Evolutionary conservation across 1,140 invertebrate genomes (phyloP).

Genomic region (Megathymus violae): DNA sequence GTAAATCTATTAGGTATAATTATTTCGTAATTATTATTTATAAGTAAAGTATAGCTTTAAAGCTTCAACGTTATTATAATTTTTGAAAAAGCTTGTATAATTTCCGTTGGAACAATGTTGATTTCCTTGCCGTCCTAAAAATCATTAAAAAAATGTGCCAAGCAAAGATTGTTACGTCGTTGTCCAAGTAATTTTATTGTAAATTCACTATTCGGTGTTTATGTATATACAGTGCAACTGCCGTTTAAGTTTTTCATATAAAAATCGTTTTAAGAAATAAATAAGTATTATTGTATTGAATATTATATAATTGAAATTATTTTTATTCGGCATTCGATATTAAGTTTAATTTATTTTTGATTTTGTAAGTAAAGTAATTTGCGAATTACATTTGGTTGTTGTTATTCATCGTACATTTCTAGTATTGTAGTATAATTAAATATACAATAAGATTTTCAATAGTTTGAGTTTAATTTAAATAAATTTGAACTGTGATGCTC

Average conservation of each 20-base stretch:
- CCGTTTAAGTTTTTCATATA: constrained; percentile 15
- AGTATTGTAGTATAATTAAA: no score
- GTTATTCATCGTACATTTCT: constrained; percentile 37
- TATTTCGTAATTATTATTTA: background rate
- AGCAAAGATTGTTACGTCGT: constrained; percentile 47
- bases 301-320: constrained; percentile 16
- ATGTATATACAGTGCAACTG: constrained; percentile 23
- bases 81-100: constrained; percentile 1
- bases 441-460: no score
- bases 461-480: no score
- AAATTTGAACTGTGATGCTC: no score
- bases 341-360: constrained; percentile 62
- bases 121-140: constrained; percentile 52
- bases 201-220: constrained; percentile 20
- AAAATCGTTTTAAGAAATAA: constrained; percentile 12
- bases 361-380: constrained; percentile 74
- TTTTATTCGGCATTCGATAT: constrained; percentile 39
- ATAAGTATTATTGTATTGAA: constrained; percentile 11
- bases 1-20: background rate
- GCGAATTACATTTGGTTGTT: constrained; percentile 47
- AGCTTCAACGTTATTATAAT: constrained; percentile 4
- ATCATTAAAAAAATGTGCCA: constrained; percentile 55
- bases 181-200: constrained; percentile 32
- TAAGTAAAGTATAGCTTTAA: constrained; percentile 25
- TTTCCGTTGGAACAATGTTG: constrained; percentile 15